Base-by-base conservation (phyloP, 23 tunicate genomes). In the Corella eumyota region DNA sequence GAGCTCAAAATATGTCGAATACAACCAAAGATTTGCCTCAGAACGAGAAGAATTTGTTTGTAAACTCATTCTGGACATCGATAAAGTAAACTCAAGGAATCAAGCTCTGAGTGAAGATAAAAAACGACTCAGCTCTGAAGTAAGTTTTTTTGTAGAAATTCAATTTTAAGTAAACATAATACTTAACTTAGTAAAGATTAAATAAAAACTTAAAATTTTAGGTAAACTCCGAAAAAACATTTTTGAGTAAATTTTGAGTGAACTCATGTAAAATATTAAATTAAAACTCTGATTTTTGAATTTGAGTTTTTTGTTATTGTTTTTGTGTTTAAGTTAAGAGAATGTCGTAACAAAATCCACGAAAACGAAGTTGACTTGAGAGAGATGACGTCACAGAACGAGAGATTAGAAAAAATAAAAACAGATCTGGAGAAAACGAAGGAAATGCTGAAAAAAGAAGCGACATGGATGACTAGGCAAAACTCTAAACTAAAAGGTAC, bases 401-500 rank as follows among this genome's bases (percentile, higher is more conserved):
- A 60, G 47, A 45, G 40, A 4, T 64, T 81, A 50, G 40, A 50
- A 23, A 55, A 56, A 32, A 49, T 54, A 32, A 69, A 73, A 54
- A 50, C 64, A 56, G 32, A 30, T 26, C 34, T 63, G 30, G 77
- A 69, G 38, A 79, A 84, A 62, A 32, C 28, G 28, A 33, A 75
- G 0, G 78, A 75, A 34, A 61, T 38, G 36, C 25, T 78, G 51
- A 84, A 75, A 56, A 84, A 84, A 55, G 94, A 84, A 76, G 65
- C 60, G 20, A 78, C 75, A 75, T 84, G 94, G 94, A 50, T 76
- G 68, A 21, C 61, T 21, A 60, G 83, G 34, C 94, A 84, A 62
- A 69, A 67, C 50, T 72, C 63, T 25, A 84, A 84, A 64, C 51
- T 75, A 22, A 84, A 84, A 75, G 94, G 94, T 84, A 11, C 15